These are phyloP conservation scores for Megalopta genalis DNA, from an alignment of 1,140 invertebrate genomes.

Conservation along the genomic window DNA sequence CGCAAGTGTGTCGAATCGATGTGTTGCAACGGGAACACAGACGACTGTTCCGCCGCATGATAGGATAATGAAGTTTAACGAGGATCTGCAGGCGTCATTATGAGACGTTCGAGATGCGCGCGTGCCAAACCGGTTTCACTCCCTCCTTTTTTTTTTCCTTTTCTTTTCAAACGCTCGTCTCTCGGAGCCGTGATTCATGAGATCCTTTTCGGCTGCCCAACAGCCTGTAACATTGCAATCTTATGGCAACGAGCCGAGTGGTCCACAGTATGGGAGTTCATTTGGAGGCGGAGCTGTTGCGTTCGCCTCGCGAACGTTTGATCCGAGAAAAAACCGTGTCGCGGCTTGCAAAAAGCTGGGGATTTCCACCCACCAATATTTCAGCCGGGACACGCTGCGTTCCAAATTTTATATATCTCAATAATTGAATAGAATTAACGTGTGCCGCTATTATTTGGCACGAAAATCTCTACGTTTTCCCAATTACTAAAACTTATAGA, in stretches of 20 bases:
- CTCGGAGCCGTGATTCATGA: constrained; percentile 71
- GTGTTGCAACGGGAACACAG: background rate
- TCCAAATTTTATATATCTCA: too few species aligned
- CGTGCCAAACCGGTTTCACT: constrained; percentile 70
- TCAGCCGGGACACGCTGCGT: background rate
- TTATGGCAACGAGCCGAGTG: constrained; percentile 66
- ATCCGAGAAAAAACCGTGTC: constrained; percentile 14
- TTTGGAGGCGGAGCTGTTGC: constrained; percentile 53
- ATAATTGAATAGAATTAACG: too few species aligned
- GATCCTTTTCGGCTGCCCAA: constrained; percentile 70
- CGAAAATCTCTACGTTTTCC: too few species aligned
- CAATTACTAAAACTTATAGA: too few species aligned
- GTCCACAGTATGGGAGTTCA: constrained; percentile 52
- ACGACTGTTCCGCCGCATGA: constrained; percentile 48
- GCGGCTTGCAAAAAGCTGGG: too few species aligned
- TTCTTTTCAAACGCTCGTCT: constrained; percentile 44
- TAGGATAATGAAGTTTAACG: constrained; percentile 64
- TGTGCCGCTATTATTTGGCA: too few species aligned
- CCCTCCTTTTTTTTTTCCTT: constrained; percentile 37
- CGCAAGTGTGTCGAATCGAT: too few species aligned
- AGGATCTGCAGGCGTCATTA: constrained; percentile 49
- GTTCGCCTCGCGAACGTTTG: constrained; percentile 38
- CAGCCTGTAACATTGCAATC: constrained; percentile 75
- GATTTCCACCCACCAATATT: too few species aligned
- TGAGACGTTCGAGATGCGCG: constrained; percentile 56